These are phyloP conservation scores for Noturus placidus DNA, from an alignment of 2,113 vertebrate genomes.

Conservation along the genomic window DNA sequence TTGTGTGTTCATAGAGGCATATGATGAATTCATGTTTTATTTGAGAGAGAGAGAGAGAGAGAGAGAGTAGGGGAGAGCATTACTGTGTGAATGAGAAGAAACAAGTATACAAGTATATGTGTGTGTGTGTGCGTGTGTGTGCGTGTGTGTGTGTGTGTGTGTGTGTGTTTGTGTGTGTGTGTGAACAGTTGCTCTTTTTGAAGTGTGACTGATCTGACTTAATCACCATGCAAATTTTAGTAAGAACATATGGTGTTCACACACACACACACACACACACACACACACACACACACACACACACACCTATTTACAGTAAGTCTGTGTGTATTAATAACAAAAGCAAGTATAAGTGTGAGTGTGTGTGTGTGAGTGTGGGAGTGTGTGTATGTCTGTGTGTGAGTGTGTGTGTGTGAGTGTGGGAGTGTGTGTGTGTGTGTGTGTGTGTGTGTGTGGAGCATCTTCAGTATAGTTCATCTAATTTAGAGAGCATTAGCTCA, in stretches of 20 bases:
- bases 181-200: conserved; percentile 12
- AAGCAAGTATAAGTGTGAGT: neutral
- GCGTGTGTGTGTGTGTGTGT: neutral
- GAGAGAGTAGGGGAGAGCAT: too few relatives aligned
- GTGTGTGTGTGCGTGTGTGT: conserved; percentile 5
- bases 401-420: neutral
- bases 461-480: neutral
- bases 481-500: neutral
- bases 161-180: neutral
- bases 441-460: neutral
- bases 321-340: neutral
- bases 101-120: neutral
- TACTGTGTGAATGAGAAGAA: too few relatives aligned
- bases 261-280: conserved; percentile 28
- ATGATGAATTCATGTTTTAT: neutral
- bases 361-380: neutral
- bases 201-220: conserved; percentile 26
- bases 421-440: neutral
- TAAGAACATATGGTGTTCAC: conserved; percentile 21
- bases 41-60: too few relatives aligned
- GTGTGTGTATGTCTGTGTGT: too few relatives aligned
- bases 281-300: conserved; percentile 19
- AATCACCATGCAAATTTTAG: conserved; percentile 39
- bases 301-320: neutral
- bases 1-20: neutral